Base-by-base conservation (phyloP, 30 jellyfish, hydroid and myxozoan genomes). In the Aurelia coerulea region DNA sequence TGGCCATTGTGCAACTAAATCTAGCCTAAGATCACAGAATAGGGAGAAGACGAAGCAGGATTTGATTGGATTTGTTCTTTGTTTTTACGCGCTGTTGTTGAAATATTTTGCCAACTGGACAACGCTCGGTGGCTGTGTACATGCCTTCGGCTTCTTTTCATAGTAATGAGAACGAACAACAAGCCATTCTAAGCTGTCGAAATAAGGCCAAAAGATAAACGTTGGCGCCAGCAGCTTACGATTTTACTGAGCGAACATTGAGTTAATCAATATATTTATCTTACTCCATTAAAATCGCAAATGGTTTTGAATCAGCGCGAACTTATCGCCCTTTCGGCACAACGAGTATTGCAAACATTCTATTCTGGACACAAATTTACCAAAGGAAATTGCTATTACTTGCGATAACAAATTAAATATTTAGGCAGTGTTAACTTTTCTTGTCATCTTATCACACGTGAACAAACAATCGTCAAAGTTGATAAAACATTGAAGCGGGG, bases 111-210 rank as follows among this genome's bases (percentile, higher is more conserved):
- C 65, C 97, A 81, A 73, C 85, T 80, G 89, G 75, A 89, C 88
- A 89, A 81, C 74, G 77, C 63, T 15, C 87, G 89, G 73, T 89
- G 78, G 49, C 76, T 81, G 81, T 53, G 62, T 34, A 83, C 77
- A 51, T 64, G 62, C 86, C 77, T 39, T 81, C 97, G 97, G 97
- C 94, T 75, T 83, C 97, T 75, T 90, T 89, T 77, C 84, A 81
- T 41, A 17, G 84, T 80, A 89, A 81, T 81, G 90, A 52, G 92
- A 81, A 89, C 88, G 74, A 81, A 80, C 72, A 89, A 80, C 92
- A 79, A 72, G 92, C 81, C 90, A 42, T n/a, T 65, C 66, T 89
- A 73, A 89, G 92, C 97, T 74, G 97, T 81, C 81, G 90, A 78
- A 79, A 64, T 79, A 79, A 79, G 91, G 84, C 96, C 85, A 11